Percentiles rank a stretch among this genome's conserved stretches.
Evolutionary conservation across 2,888 invertebrate species (phyloP).

Genomic region (Drosophila falleni): DNA sequence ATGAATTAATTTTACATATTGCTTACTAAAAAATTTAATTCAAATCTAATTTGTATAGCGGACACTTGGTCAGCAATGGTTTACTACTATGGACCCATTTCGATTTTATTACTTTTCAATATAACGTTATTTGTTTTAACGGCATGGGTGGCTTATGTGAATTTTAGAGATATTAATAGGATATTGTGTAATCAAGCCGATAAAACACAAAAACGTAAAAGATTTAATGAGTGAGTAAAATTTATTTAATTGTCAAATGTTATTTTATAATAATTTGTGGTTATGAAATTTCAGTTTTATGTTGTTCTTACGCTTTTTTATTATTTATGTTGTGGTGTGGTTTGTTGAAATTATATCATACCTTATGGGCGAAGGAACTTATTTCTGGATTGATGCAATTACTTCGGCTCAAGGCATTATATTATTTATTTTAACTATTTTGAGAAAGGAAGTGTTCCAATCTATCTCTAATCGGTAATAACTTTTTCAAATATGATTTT

Average conservation of each 20-base stretch:
- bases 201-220: constrained; percentile 5
- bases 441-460: constrained; percentile 47
- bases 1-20: constrained; percentile 32
- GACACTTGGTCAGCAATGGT: constrained; percentile 61
- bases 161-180: constrained; percentile 42
- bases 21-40: neutral
- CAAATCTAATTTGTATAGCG: constrained; percentile 31
- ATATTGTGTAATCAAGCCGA: constrained; percentile 49
- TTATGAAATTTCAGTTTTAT: constrained; percentile 87
- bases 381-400: constrained; percentile 23
- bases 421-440: constrained; percentile 59
- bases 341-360: constrained; percentile 91
- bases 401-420: constrained; percentile 56
- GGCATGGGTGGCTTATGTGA: constrained; percentile 64
- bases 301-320: constrained; percentile 91
- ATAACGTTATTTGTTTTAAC: constrained; percentile 72
- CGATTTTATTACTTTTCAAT: constrained; percentile 74
- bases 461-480: constrained; percentile 49
- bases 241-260: constrained; percentile 1
- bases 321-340: constrained; percentile 95
- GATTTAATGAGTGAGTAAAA: neutral
- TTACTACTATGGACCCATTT: constrained; percentile 78
- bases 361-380: constrained; percentile 40
- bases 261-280: neutral
- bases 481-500: neutral